These are phyloP conservation scores for Agelastica alni DNA, from an alignment of 2,888 invertebrate species.

Conservation along the genomic window DNA sequence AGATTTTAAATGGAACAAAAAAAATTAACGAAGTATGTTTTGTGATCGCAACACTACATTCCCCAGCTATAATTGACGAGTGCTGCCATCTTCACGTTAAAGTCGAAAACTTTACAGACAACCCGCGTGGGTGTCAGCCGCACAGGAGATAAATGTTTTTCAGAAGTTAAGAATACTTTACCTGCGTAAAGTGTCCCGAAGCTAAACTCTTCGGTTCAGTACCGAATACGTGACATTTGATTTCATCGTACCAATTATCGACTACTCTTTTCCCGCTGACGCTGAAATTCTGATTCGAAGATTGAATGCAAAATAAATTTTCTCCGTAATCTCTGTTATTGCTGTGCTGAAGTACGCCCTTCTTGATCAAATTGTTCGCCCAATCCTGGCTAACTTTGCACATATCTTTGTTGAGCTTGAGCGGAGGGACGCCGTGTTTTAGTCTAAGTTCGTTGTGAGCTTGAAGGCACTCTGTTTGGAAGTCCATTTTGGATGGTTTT, in stretches of 20 bases:
- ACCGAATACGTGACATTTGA: conserved; percentile 70
- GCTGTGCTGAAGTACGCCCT: conserved; percentile 62
- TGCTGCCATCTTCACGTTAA: too few species aligned
- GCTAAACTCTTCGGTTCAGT: conserved; percentile 67
- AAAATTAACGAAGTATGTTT: too few species aligned
- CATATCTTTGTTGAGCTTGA: conserved; percentile 62
- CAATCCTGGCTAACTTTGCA: conserved; percentile 60
- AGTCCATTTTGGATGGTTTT: conserved; percentile 47
- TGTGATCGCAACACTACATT: too few species aligned
- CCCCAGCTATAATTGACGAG: too few species aligned
- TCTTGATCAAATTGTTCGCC: conserved; percentile 60
- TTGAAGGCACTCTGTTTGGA: conserved; percentile 59
- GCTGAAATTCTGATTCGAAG: conserved; percentile 67
- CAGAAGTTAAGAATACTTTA: too few species aligned
- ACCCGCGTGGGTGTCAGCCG: too few species aligned
- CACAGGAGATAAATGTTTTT: too few species aligned
- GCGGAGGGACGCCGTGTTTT: conserved; percentile 62
- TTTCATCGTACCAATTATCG: conserved; percentile 78
- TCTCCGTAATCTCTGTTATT: conserved; percentile 65
- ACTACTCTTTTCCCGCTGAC: conserved; percentile 71
- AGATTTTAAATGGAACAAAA: too few species aligned
- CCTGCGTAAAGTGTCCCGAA: conserved; percentile 74
- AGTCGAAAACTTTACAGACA: too few species aligned
- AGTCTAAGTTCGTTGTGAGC: conserved; percentile 64
- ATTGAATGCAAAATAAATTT: conserved; percentile 73